phyloP scores from a whole-genome alignment of 2,888 invertebrate genomes.

The Leuctra nigra region DNA sequence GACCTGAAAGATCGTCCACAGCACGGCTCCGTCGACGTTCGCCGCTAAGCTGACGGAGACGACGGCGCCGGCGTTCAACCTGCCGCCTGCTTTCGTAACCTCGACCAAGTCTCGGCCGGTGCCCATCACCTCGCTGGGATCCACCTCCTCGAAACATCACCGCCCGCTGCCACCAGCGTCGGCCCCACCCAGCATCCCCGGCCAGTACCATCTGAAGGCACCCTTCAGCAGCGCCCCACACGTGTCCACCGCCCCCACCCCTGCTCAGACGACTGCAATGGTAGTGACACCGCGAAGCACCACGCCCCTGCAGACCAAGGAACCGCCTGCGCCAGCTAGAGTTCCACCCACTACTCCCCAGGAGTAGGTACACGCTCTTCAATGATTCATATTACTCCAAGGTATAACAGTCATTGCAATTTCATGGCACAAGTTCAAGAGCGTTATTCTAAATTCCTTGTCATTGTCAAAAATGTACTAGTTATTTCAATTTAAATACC shows the following conservation, averaged over 20 bases:
- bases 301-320: conserved; percentile 26
- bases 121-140: conserved; percentile 13
- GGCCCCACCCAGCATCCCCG: conserved; percentile 36
- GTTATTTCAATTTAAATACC: no score
- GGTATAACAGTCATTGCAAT: no score
- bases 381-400: conserved; percentile 67
- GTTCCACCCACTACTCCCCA: conserved; percentile 43
- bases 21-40: conserved; percentile 60
- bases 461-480: no score
- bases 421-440: no score
- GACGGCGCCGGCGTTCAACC: conserved; percentile 38
- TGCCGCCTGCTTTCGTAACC: conserved; percentile 22
- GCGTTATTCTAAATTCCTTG: no score
- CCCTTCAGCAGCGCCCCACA: conserved; percentile 24
- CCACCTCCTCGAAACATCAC: conserved; percentile 39
- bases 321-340: conserved; percentile 26
- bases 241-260: conserved; percentile 29
- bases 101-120: conserved; percentile 19
- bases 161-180: conserved; percentile 39
- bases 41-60: conserved; percentile 64
- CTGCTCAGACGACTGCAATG: conserved; percentile 32
- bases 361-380: conserved; percentile 86
- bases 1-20: conserved; percentile 40
- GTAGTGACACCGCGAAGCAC: conserved; percentile 29
- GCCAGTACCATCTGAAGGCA: conserved; percentile 29